A percentile compares a stretch with the other conserved stretches of the same genome.
phyloP scores from a whole-genome alignment of 2,888 invertebrate species.

The Melanophora roralis region DNA sequence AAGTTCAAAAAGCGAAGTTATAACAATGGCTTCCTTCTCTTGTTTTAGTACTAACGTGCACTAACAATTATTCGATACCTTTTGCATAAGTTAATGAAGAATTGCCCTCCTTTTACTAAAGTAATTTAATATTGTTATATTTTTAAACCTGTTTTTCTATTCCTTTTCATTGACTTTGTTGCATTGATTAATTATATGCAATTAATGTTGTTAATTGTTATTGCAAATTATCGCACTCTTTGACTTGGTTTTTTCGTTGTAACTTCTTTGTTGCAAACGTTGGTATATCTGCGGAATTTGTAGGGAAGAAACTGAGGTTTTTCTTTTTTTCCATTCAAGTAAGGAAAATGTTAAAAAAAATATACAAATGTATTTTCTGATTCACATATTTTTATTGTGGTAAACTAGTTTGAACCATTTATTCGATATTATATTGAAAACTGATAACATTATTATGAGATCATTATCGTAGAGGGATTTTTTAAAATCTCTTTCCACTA shows the following conservation, averaged over 20 bases:
- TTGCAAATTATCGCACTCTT: slow-evolving; percentile 59
- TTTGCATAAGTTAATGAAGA: no score
- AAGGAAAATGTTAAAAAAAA: no score
- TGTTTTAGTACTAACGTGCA: no score
- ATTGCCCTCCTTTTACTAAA: background rate
- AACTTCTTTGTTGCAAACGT: slow-evolving; percentile 7
- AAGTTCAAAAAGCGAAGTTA: slow-evolving; percentile 1
- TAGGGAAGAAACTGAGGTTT: background rate
- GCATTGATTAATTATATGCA: slow-evolving; percentile 55
- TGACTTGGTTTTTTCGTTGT: slow-evolving; percentile 16
- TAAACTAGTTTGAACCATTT: slow-evolving; percentile 2
- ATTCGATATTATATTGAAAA: slow-evolving; percentile 44
- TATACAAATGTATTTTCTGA: background rate
- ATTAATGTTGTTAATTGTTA: slow-evolving; percentile 58
- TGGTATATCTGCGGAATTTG: background rate
- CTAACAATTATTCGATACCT: no score
- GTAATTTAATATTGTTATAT: background rate
- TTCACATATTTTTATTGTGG: background rate
- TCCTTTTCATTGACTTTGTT: background rate
- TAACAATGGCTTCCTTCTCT: no score
- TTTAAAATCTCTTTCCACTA: background rate
- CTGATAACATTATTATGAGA: slow-evolving; percentile 33
- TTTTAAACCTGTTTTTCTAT: background rate
- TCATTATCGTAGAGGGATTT: slow-evolving; percentile 12
- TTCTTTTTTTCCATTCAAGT: no score